A percentile compares a stretch with the other conserved stretches of the same genome.
These are phyloP conservation scores for Ctenosaura bakeri DNA, from an alignment of 2,797 vertebrate species.

Conservation along the genomic window DNA sequence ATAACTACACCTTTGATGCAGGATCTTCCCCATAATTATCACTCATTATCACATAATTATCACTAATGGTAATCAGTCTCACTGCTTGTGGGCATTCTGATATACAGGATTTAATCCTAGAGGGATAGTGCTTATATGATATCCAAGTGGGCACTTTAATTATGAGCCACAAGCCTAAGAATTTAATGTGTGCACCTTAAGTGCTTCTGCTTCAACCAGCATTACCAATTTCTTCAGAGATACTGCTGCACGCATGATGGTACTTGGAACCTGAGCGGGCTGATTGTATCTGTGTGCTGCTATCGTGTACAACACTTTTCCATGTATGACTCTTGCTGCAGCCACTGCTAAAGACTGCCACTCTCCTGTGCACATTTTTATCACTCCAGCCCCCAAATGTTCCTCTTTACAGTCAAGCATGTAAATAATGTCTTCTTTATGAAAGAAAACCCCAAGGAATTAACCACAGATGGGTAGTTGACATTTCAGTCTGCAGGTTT, in stretches of 20 bases:
- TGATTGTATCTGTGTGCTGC: too few relatives aligned
- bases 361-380: neutral
- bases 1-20: too few relatives aligned
- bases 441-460: neutral
- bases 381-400: neutral
- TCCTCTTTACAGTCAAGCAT: neutral
- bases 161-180: neutral
- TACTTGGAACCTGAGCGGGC: neutral
- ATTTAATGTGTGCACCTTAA: neutral
- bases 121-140: neutral
- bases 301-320: neutral
- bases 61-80: neutral
- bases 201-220: neutral
- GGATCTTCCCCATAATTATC: neutral
- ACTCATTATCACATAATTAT: neutral
- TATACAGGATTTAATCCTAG: neutral
- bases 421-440: neutral
- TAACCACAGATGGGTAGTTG: neutral
- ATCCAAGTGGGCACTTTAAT: neutral
- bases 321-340: neutral
- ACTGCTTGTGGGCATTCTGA: too few relatives aligned
- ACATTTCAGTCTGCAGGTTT: constrained; percentile 1
- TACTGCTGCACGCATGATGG: neutral
- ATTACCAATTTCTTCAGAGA: neutral
- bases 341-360: too few relatives aligned